Evolutionary conservation across 1,140 invertebrate genomes (phyloP), one percentile per base, ranked within the genome.

Genomic region (Camponotus vicinus): DNA sequence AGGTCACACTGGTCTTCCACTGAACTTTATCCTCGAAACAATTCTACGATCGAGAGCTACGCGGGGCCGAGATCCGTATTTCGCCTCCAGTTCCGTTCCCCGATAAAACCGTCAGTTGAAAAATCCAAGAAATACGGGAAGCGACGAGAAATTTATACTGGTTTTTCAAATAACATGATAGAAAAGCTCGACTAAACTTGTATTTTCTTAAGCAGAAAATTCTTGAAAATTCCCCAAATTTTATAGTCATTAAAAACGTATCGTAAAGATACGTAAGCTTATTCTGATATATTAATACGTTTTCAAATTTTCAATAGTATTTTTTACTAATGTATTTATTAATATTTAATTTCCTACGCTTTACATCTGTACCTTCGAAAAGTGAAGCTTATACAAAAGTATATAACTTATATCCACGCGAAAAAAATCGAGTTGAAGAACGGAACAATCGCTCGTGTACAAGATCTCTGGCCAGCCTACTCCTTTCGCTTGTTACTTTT

Each of bases 1-100:
- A 40, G 40, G 57, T 84, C 80, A 59, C 63, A 27, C 61, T 63
- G 63, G 59, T 73, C 61, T 76, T 85, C 55, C 71, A 11, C 11
- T 66, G 27, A 88, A 88, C 87, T 88, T 88, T 88, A 88, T 87
- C 80, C 64, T 59, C 87, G 63, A 75, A 73, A 70, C 69, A 83
- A 88, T 88, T 84, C 76, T 75, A 67, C 79, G 34, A 45, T 27
- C 40, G 67, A 45, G 66, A 67, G 64, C 21, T 77, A 64, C 75
- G 57, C 75, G 75, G 9, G 57, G 13, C n/a, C 18, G 42, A 52
- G 45, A 69, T 69, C 34, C 67, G 67, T 37, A 27, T 73, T 73
- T 45, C 55, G 79, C 57, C 69, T 63, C 37, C 52, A 45, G 79
- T 73, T 61, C 75, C 55, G 32, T 15, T 82, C 32, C n/a, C 37